phyloP scores from a whole-genome alignment of 2,113 vertebrate species.

The Prionailurus bengalensis region DNA sequence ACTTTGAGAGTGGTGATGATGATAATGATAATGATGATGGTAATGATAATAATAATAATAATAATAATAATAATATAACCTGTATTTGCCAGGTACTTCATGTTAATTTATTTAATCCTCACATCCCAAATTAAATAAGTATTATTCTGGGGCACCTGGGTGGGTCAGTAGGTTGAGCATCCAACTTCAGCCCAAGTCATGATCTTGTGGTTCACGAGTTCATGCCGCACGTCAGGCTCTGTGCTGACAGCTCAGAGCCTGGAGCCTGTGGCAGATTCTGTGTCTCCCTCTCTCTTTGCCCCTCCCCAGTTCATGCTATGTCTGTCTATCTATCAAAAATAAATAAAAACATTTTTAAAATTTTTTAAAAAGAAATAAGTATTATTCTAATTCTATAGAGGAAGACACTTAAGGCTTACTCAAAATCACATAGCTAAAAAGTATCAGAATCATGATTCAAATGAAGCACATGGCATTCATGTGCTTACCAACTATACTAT shows the following conservation, averaged over 20 bases:
- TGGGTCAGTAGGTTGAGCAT: no score
- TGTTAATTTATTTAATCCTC: constrained; percentile 22
- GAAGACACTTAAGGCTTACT: neutral
- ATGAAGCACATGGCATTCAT: neutral
- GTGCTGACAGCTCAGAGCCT: no score
- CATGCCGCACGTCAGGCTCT: no score
- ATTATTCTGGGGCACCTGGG: neutral
- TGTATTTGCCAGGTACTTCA: neutral
- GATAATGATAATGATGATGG: neutral
- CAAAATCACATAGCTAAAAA: constrained; percentile 36
- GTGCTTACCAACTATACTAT: neutral
- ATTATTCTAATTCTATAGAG: constrained; percentile 47
- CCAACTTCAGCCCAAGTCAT: no score
- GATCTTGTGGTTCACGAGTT: no score
- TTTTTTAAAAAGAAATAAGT: neutral
- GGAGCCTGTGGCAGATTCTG: no score
- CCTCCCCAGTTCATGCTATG: no score
- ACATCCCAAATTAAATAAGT: neutral
- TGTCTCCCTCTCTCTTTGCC: no score
- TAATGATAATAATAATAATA: neutral
- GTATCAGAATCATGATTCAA: constrained; percentile 12
- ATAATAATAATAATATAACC: neutral
- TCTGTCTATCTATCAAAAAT: no score
- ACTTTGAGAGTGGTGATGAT: neutral
- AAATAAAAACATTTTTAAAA: no score